These are phyloP conservation scores for Chymomyza amoena DNA, from an alignment of 2,888 invertebrate species.

Conservation along the genomic window DNA sequence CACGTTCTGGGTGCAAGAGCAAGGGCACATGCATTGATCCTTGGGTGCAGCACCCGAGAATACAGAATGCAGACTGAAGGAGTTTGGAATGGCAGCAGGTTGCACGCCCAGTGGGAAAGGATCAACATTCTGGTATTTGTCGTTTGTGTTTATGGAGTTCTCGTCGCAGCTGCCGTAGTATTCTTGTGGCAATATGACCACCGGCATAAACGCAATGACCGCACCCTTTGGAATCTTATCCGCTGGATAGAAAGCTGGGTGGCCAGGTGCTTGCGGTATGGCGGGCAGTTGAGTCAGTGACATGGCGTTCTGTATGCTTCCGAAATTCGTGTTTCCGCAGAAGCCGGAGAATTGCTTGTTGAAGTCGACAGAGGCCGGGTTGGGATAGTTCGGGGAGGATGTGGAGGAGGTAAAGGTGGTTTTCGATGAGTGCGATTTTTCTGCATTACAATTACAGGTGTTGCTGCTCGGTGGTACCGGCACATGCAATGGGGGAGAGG, in stretches of 20 bases:
- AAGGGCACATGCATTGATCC: constrained; percentile 78
- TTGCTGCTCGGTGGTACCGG: constrained; percentile 54
- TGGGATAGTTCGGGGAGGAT: constrained; percentile 32
- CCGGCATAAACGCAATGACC: constrained; percentile 85
- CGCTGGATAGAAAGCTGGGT: constrained; percentile 75
- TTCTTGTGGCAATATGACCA: constrained; percentile 85
- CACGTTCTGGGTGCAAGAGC: constrained; percentile 76
- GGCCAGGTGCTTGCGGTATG: constrained; percentile 74
- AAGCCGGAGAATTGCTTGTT: constrained; percentile 68
- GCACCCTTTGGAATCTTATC: constrained; percentile 81
- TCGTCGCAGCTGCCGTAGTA: constrained; percentile 79
- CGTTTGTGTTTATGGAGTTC: constrained; percentile 47
- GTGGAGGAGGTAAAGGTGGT: constrained; percentile 51
- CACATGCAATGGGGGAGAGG: constrained; percentile 62
- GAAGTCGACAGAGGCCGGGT: constrained; percentile 62
- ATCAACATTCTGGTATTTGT: constrained; percentile 58
- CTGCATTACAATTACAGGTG: constrained; percentile 70
- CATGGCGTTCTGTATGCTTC: constrained; percentile 75
- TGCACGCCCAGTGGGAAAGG: constrained; percentile 74
- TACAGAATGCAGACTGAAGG: constrained; percentile 66
- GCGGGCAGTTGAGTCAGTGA: constrained; percentile 76
- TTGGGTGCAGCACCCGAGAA: constrained; percentile 64
- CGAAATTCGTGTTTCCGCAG: constrained; percentile 69
- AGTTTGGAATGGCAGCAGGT: constrained; percentile 67
- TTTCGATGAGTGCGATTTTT: constrained; percentile 67